Percentiles rank a stretch among this genome's conserved stretches.
Conservation (phyloP, 1,140 invertebrate genomes). For the Lucilia sericata region DNA sequence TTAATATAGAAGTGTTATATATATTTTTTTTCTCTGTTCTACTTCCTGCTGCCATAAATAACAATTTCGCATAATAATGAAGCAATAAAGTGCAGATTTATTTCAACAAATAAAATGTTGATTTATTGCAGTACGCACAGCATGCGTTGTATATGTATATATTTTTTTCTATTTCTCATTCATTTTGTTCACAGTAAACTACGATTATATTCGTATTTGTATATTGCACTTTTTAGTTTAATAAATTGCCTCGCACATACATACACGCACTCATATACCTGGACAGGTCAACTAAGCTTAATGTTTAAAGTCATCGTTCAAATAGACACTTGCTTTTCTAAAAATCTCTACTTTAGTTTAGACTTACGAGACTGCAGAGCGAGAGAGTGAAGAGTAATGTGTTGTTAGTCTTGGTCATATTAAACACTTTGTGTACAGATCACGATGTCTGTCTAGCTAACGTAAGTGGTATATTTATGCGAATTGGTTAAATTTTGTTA, state of each 20-base stretch:
- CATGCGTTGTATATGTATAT: constrained; percentile 32
- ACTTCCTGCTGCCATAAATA: constrained; percentile 40
- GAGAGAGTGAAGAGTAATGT: no score
- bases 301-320: constrained; percentile 44
- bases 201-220: constrained; percentile 19
- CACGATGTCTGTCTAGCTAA: constrained; percentile 4
- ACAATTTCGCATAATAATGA: constrained; percentile 46
- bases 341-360: constrained; percentile 12
- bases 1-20: not conserved
- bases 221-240: not conserved
- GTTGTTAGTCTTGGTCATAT: not conserved
- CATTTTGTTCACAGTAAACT: not conserved
- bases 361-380: not conserved
- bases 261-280: constrained; percentile 24
- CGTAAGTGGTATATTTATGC: no score
- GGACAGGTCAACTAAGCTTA: constrained; percentile 26
- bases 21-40: not conserved
- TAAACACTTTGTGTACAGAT: constrained; percentile 38
- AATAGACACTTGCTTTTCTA: constrained; percentile 41
- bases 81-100: constrained; percentile 48
- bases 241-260: not conserved
- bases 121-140: constrained; percentile 49
- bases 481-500: no score
- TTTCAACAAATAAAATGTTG: constrained; percentile 51
- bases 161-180: not conserved